Percentiles rank a stretch among this genome's conserved stretches.
Conservation (phyloP, 1,140 invertebrate genomes). For the Orchesella cincta region DNA sequence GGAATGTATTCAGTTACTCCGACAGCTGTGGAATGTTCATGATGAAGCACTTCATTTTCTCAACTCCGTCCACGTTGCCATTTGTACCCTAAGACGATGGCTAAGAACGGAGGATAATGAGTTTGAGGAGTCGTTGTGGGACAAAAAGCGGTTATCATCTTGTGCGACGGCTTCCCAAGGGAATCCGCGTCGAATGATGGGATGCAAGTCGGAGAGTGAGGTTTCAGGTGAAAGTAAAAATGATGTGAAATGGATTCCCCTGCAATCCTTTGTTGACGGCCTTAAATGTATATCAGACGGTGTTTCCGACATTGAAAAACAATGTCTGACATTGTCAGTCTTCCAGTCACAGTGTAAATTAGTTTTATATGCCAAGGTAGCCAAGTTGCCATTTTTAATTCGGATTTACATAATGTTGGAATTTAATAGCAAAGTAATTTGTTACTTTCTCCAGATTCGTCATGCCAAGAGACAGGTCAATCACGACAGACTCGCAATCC, state of each 20-base stretch:
- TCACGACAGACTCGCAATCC: constrained; percentile 44
- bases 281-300: constrained; percentile 45
- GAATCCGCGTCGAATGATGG: neutral
- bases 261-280: constrained; percentile 33
- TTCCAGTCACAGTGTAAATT: constrained; percentile 49
- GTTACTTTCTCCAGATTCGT: constrained; percentile 30
- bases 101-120: constrained; percentile 32
- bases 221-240: neutral
- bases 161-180: neutral
- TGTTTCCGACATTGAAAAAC: constrained; percentile 41
- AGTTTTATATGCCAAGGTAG: constrained; percentile 45
- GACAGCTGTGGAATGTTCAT: constrained; percentile 47
- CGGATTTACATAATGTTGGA: neutral
- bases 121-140: constrained; percentile 31
- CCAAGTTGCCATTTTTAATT: neutral
- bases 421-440: neutral
- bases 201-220: neutral
- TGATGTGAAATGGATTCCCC: constrained; percentile 13
- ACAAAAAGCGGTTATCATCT: constrained; percentile 25
- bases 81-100: constrained; percentile 23
- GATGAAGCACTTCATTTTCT: constrained; percentile 43
- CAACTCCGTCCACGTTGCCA: neutral
- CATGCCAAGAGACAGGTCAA: constrained; percentile 46
- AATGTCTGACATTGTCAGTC: constrained; percentile 41
- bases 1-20: constrained; percentile 46